Evolutionary conservation across 37 sponge, comb jelly and placozoan species (phyloP), one percentile per base, ranked within the genome.

Genomic region (Aplysina aerophoba): DNA sequence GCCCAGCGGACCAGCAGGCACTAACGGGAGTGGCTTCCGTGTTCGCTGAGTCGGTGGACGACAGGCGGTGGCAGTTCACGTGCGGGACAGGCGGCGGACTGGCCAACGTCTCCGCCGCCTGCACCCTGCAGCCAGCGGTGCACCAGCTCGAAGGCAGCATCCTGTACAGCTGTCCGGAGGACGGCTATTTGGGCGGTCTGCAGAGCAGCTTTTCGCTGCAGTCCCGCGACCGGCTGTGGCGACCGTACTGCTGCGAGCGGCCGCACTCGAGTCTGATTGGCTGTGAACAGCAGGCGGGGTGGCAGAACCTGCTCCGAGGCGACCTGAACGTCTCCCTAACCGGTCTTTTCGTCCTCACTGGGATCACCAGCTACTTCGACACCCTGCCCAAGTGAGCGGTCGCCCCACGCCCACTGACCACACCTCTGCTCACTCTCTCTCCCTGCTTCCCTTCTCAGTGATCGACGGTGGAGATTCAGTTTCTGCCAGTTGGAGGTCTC

Each of bases 391-490:
- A 81, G 89, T 89, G 81, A 28, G 83, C 41, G 4, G 4, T 14
- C 25, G 12, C 63, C 63, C 25, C 39, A 21, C 66, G 55, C 40
- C 19, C 19, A 74, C 59, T 27, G 27, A 15, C 19, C 0, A 11
- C n/a, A 62, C 25, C 2, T 14, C 4, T 11, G 12, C 63, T 11
- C 11, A 2, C 63, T 14, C n/a, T 22, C 63, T 62, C 25, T 13
- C 25, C n/a, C n/a, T 19, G 16, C 53, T 75, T 25, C 54, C 50
- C 11, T 0, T 0, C 25, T 54, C 82, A 91, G 89, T 75, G 94
- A 94, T 88, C 87, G 94, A 80, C 72, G 91, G 41, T 94, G 89
- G 89, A 81, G 94, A 57, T 94, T 59, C 59, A 81, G 33, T 13
- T 73, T 60, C 13, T 94, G 94, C 79, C 64, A 88, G 57, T 20